These are phyloP conservation scores for Myripristis murdjan DNA, from an alignment of 2,797 vertebrate species.

Conservation along the genomic window DNA sequence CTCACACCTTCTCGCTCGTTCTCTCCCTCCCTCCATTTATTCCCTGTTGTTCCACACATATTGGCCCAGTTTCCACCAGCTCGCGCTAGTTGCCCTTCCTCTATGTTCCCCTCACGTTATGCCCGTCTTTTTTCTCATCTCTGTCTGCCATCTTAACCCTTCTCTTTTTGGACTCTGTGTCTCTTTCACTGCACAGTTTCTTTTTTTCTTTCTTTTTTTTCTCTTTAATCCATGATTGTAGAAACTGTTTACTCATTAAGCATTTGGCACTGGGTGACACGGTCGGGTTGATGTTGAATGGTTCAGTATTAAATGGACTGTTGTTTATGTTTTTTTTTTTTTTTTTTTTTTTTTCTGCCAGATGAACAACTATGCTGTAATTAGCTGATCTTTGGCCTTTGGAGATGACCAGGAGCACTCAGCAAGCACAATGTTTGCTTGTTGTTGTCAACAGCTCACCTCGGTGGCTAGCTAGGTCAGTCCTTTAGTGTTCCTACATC, in stretches of 20 bases:
- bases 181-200: conserved; percentile 27
- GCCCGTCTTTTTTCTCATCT: conserved; percentile 46
- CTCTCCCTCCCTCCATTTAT: conserved; percentile 52
- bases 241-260: conserved; percentile 42
- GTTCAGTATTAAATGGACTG: conserved; percentile 45
- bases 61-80: conserved; percentile 71
- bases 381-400: conserved; percentile 74
- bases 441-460: conserved; percentile 75
- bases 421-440: conserved; percentile 53
- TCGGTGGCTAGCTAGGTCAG: conserved; percentile 63
- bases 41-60: conserved; percentile 71
- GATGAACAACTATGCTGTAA: conserved; percentile 67
- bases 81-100: conserved; percentile 45
- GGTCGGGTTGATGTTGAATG: conserved; percentile 16
- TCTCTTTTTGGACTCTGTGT: conserved; percentile 15
- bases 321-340: conserved; percentile 62
- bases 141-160: conserved; percentile 6
- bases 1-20: conserved; percentile 74
- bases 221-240: neutral
- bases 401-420: conserved; percentile 58
- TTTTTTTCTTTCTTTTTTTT: conserved; percentile 16
- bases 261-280: conserved; percentile 34
- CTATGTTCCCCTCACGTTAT: conserved; percentile 61
- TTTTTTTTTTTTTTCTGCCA: conserved; percentile 68
- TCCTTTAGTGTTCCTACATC: conserved; percentile 64